A percentile compares a stretch with the other conserved stretches of the same genome.
Evolutionary conservation across 2,113 vertebrate genomes (phyloP).

Genomic region (Silurus glanis): DNA sequence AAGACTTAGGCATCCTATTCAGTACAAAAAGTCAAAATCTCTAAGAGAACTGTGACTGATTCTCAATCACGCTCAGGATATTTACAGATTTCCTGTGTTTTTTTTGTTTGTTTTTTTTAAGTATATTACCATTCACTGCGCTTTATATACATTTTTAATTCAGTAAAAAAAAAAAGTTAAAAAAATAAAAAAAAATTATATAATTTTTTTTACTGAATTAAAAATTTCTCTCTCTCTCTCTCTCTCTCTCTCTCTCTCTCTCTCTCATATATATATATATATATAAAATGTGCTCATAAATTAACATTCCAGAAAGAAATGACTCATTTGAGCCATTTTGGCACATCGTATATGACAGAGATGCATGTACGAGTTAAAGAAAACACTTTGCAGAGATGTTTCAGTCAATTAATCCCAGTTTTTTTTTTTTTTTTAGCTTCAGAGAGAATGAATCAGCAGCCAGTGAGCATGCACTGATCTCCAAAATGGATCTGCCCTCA

Average conservation of each 20-base stretch:
- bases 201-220: too few species aligned
- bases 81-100: background rate
- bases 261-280: too few species aligned
- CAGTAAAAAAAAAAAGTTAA: too few species aligned
- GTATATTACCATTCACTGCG: too few species aligned
- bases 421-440: background rate
- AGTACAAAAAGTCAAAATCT: background rate
- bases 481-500: background rate
- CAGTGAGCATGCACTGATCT: background rate
- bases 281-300: too few species aligned
- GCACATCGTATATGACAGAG: conserved; percentile 17
- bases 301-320: background rate
- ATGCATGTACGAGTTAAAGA: background rate
- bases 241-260: too few species aligned
- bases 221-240: too few species aligned
- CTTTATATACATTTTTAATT: background rate
- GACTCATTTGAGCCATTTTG: conserved; percentile 29
- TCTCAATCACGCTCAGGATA: background rate
- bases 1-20: background rate
- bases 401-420: background rate
- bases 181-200: too few species aligned
- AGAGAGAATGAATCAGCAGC: background rate
- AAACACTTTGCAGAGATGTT: background rate
- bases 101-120: background rate
- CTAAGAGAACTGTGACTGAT: background rate